phyloP scores from a whole-genome alignment of 2,113 vertebrate species.

The Bostrychus sinensis region DNA sequence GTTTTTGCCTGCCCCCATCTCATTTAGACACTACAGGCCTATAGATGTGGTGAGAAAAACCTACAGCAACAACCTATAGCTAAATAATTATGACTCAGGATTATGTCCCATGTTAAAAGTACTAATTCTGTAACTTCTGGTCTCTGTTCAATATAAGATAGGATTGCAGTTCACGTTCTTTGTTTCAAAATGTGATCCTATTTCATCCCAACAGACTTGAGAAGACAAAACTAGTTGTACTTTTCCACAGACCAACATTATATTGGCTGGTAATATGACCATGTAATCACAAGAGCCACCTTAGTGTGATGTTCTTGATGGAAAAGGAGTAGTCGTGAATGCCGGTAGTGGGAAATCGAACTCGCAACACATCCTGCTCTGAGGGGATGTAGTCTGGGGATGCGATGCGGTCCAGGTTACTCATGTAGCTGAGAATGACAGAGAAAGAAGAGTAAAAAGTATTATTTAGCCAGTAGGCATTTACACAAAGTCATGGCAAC shows the following conservation, averaged over 20 bases:
- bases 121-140: no score
- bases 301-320: constrained; percentile 84
- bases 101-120: no score
- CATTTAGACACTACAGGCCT: no score
- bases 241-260: constrained; percentile 29
- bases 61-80: no score
- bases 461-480: background rate
- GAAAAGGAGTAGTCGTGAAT: constrained; percentile 91
- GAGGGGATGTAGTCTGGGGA: constrained; percentile 83
- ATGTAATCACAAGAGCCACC: constrained; percentile 67
- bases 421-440: constrained; percentile 81
- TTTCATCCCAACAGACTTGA: constrained; percentile 8
- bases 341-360: constrained; percentile 89
- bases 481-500: background rate
- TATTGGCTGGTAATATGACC: constrained; percentile 26
- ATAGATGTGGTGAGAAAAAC: no score
- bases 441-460: background rate
- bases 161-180: constrained; percentile 20
- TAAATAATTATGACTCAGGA: no score
- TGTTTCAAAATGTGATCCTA: constrained; percentile 34
- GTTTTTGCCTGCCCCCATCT: no score
- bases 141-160: constrained; percentile 31
- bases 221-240: constrained; percentile 39
- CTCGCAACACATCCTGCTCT: constrained; percentile 87
- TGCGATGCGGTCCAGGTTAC: constrained; percentile 83